Evolutionary conservation across 2,113 vertebrate species (phyloP).

Genomic region (Dolichotis patagonum): DNA sequence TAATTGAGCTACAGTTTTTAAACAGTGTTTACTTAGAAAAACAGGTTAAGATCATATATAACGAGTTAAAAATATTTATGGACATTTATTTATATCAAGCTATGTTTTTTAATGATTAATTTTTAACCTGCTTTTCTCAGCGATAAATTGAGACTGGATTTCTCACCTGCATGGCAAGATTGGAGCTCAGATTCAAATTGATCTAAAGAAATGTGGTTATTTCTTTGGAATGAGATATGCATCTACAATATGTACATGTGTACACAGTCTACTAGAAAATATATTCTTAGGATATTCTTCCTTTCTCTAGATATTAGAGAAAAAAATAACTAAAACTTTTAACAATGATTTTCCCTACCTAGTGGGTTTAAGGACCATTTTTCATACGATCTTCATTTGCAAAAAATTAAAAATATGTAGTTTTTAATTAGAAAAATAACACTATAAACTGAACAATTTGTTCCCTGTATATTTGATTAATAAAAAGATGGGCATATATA

Average conservation of each 20-base stretch:
- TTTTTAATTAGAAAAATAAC: conserved; percentile 33
- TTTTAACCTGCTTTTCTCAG: not conserved
- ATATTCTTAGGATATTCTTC: not conserved
- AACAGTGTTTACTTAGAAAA: not conserved
- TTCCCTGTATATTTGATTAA: not conserved
- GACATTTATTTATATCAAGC: conserved; percentile 7
- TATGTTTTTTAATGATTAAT: not conserved
- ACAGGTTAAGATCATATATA: conserved; percentile 10
- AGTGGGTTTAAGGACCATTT: not conserved
- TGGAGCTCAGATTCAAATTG: not conserved
- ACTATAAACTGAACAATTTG: not conserved
- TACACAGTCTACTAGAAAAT: conserved; percentile 17
- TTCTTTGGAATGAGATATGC: not conserved
- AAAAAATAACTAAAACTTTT: not conserved
- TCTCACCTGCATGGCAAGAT: not conserved
- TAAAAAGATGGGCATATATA: not conserved
- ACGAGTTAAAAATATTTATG: conserved; percentile 27
- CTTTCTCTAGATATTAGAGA: not conserved
- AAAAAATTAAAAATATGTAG: not conserved
- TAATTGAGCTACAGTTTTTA: not conserved
- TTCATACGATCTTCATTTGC: not conserved
- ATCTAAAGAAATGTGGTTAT: too few relatives aligned
- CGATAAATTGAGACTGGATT: not conserved
- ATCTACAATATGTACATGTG: not conserved
- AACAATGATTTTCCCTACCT: not conserved